phyloP scores from a whole-genome alignment of 2,113 vertebrate species.

The Henicopernis longicauda region DNA sequence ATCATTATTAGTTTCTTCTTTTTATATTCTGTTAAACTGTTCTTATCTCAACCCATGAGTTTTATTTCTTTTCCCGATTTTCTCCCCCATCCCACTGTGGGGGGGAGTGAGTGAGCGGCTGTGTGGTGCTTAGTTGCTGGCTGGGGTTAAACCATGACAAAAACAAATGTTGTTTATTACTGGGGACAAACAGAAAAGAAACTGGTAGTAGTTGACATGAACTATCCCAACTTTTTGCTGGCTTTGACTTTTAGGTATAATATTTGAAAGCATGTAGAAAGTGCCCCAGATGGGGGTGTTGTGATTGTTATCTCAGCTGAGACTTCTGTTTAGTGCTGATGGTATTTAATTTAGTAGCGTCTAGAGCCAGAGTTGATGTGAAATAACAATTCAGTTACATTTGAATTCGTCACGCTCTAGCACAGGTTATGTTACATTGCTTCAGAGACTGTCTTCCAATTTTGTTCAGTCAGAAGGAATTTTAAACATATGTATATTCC shows the following conservation, averaged over 20 bases:
- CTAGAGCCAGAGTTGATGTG: background rate
- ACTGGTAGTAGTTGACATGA: background rate
- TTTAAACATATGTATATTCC: background rate
- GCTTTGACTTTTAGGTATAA: background rate
- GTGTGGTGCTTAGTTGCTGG: no score
- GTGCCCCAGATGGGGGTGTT: background rate
- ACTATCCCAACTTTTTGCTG: background rate
- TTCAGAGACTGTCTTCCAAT: background rate
- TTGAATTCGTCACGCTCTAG: background rate
- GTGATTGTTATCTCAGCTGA: background rate
- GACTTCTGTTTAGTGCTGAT: background rate
- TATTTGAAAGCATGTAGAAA: background rate
- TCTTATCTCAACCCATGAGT: no score
- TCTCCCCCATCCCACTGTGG: no score
- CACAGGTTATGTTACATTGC: background rate
- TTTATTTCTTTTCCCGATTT: no score
- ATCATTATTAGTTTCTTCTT: no score
- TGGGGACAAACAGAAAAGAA: background rate
- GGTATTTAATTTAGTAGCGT: background rate
- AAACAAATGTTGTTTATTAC: background rate
- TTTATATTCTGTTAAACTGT: no score
- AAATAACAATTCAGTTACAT: background rate
- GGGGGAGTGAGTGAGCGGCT: no score
- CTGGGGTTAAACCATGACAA: no score
- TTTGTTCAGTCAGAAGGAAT: background rate